Evolutionary conservation across 2,888 invertebrate genomes (phyloP).

Genomic region (Heterodera filipjevi): DNA sequence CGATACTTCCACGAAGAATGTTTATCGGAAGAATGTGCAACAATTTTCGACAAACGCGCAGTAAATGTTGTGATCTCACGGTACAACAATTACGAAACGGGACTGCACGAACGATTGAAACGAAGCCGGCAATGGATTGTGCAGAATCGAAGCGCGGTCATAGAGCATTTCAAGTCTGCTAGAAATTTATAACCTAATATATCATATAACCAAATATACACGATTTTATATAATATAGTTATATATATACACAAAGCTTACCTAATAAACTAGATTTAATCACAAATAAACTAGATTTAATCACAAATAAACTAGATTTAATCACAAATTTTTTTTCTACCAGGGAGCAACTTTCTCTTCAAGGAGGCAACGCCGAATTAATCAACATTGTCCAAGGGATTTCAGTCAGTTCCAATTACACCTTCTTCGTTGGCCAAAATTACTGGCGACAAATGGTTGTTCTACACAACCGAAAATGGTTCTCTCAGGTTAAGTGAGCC

Average conservation of each 20-base stretch:
- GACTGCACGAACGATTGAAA: not conserved
- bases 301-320: no score
- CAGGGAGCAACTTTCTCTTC: not conserved
- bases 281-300: no score
- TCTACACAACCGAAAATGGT: slow-evolving; percentile 6
- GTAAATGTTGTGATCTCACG: not conserved
- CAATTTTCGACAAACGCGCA: not conserved
- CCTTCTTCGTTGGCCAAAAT: not conserved
- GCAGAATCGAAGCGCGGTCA: not conserved
- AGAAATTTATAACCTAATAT: not conserved
- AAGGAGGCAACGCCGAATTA: not conserved
- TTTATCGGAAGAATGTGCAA: not conserved
- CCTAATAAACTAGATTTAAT: no score
- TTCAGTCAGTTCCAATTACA: not conserved
- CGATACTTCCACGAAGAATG: not conserved
- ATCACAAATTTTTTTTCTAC: no score
- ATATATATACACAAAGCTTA: no score
- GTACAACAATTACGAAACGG: not conserved
- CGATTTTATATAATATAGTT: no score
- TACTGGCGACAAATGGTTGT: not conserved
- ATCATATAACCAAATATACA: no score
- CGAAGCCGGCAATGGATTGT: not conserved
- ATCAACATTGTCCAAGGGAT: not conserved
- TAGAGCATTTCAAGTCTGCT: not conserved
- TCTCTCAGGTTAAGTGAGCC: not conserved